Percentiles rank a stretch among this genome's conserved stretches.
Evolutionary conservation across 2,113 vertebrate species (phyloP).

Genomic region (Ceyx melanurus): DNA sequence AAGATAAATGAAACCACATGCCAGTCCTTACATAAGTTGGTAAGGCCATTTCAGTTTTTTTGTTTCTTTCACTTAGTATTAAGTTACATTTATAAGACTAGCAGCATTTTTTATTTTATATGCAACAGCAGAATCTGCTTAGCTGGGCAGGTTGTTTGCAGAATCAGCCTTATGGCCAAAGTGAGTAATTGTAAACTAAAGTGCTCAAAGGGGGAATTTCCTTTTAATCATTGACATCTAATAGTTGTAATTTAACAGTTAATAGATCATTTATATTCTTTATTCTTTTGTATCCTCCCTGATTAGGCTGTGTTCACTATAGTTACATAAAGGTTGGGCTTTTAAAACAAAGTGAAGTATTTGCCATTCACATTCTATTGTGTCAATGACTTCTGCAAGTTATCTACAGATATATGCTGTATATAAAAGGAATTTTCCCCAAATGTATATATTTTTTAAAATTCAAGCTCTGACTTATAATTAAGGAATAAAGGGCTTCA

Average conservation of each 20-base stretch:
- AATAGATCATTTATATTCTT: background rate
- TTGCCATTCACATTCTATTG: background rate
- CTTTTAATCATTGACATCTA: background rate
- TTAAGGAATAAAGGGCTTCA: background rate
- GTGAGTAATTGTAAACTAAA: background rate
- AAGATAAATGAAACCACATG: constrained; percentile 27
- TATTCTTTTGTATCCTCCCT: background rate
- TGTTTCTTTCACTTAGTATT: background rate
- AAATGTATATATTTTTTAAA: background rate
- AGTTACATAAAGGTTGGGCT: background rate
- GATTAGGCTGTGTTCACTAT: background rate
- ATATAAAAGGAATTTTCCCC: background rate
- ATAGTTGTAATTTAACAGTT: background rate
- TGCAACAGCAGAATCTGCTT: background rate
- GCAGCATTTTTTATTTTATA: background rate
- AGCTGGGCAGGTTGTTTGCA: background rate
- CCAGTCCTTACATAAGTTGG: constrained; percentile 21
- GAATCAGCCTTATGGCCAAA: background rate
- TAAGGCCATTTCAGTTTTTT: background rate
- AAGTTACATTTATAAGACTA: background rate
- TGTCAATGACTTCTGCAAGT: background rate
- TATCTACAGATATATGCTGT: background rate
- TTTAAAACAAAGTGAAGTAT: background rate
- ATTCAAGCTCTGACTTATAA: background rate
- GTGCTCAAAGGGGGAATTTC: background rate